A percentile compares a stretch with the other conserved stretches of the same genome.
These are phyloP conservation scores for Pentalonia nigronervosa DNA, from an alignment of 1,140 invertebrate genomes.

Conservation along the genomic window DNA sequence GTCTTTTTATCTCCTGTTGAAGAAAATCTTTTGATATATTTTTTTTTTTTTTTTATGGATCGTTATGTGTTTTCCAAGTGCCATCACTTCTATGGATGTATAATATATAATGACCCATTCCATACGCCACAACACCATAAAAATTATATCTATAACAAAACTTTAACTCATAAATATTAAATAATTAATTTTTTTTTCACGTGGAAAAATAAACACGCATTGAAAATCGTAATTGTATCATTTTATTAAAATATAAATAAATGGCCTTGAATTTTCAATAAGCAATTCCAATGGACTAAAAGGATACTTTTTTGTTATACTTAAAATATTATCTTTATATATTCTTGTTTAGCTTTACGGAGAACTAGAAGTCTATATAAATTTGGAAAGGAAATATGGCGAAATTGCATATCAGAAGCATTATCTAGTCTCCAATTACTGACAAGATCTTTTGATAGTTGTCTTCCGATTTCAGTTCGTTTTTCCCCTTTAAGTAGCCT, in stretches of 20 bases:
- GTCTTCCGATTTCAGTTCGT: not conserved
- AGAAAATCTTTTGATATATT: constrained; percentile 16
- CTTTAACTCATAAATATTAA: too few species aligned
- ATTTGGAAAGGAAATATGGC: not conserved
- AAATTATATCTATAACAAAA: too few species aligned
- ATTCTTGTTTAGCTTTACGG: not conserved
- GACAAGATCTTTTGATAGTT: not conserved
- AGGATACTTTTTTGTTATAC: not conserved
- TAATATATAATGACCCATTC: too few species aligned
- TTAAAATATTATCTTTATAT: constrained; percentile 5
- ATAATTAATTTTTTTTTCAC: too few species aligned
- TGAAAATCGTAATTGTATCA: too few species aligned
- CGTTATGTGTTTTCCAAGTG: not conserved
- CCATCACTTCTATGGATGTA: not conserved
- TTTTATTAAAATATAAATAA: too few species aligned
- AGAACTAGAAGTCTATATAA: not conserved
- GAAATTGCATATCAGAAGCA: constrained; percentile 10
- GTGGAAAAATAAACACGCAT: too few species aligned
- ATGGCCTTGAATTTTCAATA: too few species aligned
- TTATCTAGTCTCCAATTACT: constrained; percentile 37
- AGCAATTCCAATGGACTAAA: not conserved
- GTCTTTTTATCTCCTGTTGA: not conserved
- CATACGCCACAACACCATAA: too few species aligned
- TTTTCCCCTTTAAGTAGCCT: not conserved
- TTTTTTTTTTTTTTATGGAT: not conserved